Evolutionary conservation across 2,113 vertebrate species (phyloP), one percentile per base, ranked within the genome.

Genomic region (Gobius niger): DNA sequence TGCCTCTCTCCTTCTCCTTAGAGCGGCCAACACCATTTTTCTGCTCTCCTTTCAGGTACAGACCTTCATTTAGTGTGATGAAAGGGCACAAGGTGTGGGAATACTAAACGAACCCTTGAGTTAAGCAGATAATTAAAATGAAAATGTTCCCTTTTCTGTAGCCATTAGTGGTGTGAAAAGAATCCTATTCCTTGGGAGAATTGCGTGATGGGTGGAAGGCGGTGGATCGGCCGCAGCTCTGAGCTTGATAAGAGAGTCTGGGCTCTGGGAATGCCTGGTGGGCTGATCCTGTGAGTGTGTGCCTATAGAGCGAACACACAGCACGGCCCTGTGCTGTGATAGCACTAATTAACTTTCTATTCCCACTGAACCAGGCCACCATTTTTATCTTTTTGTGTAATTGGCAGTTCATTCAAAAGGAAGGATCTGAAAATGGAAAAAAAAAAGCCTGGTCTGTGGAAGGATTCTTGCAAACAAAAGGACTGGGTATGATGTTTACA

Each of bases 111-210:
- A 87, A 80, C 86, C 82, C 89, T 87, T 18, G 88, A 90, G 86
- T 79, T 84, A 85, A 88, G 82, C 76, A 71, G 78, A 82, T 90
- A 92, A 92, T 92, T 92, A 91, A 92, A 93, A 91, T 82, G 65
- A 88, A 92, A 91, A 90, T 73, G 78, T 83, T 90, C 82, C 81
- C 74, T 81, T 88, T 91, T 90, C 88, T 87, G 85, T 80, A 84
- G 90, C 88, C 85, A 90, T 92, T 91, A 92, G 80, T 53, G 47
- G 77, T 77, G 84, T 90, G 91, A 91, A 91, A 86, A 68, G 87
- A 88, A 85, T 83, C 77, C 81, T 82, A 68, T 84, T 88, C 91
- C 88, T 80, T 84, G 68, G 73, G 89, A 91, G 92, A 85, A 86
- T 73, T 83, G 74, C 79, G 49, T 65, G 64, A 81, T 81, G 84